Percentiles rank a stretch among this genome's conserved stretches.
Conservation (phyloP, 1,140 invertebrate genomes). For the Philotrypesis tridentata region DNA sequence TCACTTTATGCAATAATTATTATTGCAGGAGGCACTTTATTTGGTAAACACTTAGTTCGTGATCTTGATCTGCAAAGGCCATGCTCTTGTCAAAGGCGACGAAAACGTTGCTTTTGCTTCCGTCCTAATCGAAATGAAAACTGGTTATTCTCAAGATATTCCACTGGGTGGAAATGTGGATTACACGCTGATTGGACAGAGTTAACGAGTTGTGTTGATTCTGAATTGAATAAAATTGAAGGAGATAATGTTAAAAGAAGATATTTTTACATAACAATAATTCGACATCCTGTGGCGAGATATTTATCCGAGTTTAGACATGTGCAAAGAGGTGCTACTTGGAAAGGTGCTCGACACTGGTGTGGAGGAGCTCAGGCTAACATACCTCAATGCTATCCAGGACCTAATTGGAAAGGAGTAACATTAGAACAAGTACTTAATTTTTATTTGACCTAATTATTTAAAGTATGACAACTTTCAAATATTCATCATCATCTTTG, state of each 20-base stretch:
- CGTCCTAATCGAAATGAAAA: conserved; percentile 91
- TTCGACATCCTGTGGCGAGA: conserved; percentile 92
- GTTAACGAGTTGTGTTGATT: conserved; percentile 91
- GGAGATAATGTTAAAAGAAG: conserved; percentile 84
- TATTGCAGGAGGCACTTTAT: conserved; percentile 86
- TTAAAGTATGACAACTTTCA: background rate
- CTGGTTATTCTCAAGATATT: conserved; percentile 99
- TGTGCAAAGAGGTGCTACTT: conserved; percentile 98
- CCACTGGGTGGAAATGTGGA: conserved; percentile 99
- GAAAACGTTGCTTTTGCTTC: conserved; percentile 94
- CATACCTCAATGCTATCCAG: conserved; percentile 86
- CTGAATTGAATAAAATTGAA: conserved; percentile 90
- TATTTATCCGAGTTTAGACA: conserved; percentile 96
- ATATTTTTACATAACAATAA: conserved; percentile 97
- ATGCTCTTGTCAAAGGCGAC: conserved; percentile 88
- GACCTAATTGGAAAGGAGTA: conserved; percentile 79
- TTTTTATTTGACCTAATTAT: conserved; percentile 46
- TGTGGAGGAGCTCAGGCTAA: conserved; percentile 88
- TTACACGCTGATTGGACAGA: conserved; percentile 99
- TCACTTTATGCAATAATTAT: background rate
- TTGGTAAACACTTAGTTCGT: conserved; percentile 94
- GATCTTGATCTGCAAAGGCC: conserved; percentile 92
- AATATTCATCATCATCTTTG: conserved; percentile 64
- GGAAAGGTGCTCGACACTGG: conserved; percentile 91
- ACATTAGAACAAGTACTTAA: conserved; percentile 70